These are phyloP conservation scores for Argyresthia goedartella DNA, from an alignment of 2,888 invertebrate species.

Conservation along the genomic window DNA sequence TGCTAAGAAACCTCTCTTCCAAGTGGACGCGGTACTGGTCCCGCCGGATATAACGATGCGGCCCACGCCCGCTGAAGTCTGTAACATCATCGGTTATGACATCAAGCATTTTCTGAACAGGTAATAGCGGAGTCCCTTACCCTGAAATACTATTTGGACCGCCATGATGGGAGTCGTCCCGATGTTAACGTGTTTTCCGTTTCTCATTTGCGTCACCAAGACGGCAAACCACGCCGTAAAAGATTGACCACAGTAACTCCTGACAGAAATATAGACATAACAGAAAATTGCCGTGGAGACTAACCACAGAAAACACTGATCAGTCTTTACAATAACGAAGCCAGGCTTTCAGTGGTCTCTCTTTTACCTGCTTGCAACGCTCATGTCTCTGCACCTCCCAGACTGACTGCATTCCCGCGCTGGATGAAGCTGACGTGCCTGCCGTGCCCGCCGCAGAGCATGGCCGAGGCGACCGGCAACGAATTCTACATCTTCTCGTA, in stretches of 20 bases:
- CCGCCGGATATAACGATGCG: conserved; percentile 82
- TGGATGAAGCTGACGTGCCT: conserved; percentile 90
- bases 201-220: too few relatives aligned
- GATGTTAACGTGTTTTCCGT: too few relatives aligned
- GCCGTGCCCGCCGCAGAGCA: conserved; percentile 74
- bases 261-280: too few relatives aligned
- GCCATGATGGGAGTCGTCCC: too few relatives aligned
- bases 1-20: conserved; percentile 75
- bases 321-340: too few relatives aligned
- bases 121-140: conserved; percentile 31
- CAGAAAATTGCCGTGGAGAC: too few relatives aligned
- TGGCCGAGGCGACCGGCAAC: conserved; percentile 66
- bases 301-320: too few relatives aligned
- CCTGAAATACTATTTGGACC: too few relatives aligned
- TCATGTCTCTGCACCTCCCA: conserved; percentile 25
- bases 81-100: conserved; percentile 80
- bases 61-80: conserved; percentile 82
- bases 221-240: too few relatives aligned
- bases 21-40: conserved; percentile 82
- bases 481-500: conserved; percentile 78
- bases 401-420: conserved; percentile 81
- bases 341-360: too few relatives aligned
- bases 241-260: too few relatives aligned
- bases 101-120: conserved; percentile 83
- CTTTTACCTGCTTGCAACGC: too few relatives aligned